phyloP scores from a whole-genome alignment of 37 sponge, comb jelly and placozoan species.

The Dysidea cf. avara region DNA sequence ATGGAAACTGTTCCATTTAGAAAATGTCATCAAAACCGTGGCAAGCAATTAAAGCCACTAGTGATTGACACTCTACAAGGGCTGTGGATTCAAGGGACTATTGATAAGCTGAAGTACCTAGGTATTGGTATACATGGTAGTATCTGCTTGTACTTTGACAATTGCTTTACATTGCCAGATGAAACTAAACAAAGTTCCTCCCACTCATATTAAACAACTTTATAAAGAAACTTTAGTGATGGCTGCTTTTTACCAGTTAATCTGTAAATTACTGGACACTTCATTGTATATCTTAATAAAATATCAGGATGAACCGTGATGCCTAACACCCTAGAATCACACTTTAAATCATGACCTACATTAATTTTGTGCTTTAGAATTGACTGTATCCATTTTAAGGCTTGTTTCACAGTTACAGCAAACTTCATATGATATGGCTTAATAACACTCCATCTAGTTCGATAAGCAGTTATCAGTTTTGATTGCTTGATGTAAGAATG shows the following conservation, averaged over 20 bases:
- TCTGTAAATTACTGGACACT: constrained; percentile 35
- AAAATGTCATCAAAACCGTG: no score
- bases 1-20: no score
- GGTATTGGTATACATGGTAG: no score
- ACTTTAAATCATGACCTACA: constrained; percentile 72
- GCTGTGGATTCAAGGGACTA: no score
- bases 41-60: no score
- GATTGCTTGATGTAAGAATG: constrained; percentile 67
- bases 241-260: constrained; percentile 45
- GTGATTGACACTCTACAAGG: no score
- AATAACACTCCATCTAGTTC: constrained; percentile 72
- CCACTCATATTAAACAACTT: constrained; percentile 39
- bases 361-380: constrained; percentile 45
- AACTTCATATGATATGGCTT: constrained; percentile 37
- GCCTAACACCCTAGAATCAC: constrained; percentile 49
- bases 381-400: constrained; percentile 22
- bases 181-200: no score
- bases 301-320: constrained; percentile 28
- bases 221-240: constrained; percentile 56
- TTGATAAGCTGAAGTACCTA: no score
- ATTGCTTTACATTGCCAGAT: no score
- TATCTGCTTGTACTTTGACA: no score
- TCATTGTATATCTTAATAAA: constrained; percentile 42
- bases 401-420: constrained; percentile 41
- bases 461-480: constrained; percentile 48